Evolutionary conservation across 2,888 invertebrate species (phyloP).

Genomic region (Phyllotreta striolata): DNA sequence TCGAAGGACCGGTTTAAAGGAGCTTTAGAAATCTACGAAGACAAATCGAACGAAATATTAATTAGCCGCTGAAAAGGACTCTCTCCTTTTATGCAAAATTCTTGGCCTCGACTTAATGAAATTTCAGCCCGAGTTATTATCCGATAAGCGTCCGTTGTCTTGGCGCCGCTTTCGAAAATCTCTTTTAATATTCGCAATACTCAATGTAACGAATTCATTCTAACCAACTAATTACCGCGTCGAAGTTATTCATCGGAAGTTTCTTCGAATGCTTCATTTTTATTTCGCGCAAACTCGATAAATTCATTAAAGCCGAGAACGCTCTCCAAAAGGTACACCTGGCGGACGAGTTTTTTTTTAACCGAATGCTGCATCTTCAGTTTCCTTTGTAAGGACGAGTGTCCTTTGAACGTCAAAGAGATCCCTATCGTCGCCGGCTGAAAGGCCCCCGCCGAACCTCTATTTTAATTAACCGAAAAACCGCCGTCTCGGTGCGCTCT

Average conservation of each 20-base stretch:
- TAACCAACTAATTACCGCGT: too few relatives aligned
- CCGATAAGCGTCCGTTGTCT: background rate
- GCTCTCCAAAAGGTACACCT: too few relatives aligned
- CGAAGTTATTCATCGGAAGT: too few relatives aligned
- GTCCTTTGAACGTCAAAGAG: constrained; percentile 22
- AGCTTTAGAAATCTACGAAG: background rate
- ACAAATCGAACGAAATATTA: constrained; percentile 8
- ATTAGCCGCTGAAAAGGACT: constrained; percentile 5
- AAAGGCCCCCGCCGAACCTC: background rate
- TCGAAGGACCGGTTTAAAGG: background rate
- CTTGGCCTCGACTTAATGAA: constrained; percentile 6
- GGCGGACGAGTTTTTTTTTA: background rate
- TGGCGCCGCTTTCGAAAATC: too few relatives aligned
- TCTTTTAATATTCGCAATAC: too few relatives aligned
- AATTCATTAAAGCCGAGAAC: too few relatives aligned
- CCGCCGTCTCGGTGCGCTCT: constrained; percentile 10
- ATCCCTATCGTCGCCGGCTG: constrained; percentile 6
- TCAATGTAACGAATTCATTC: too few relatives aligned
- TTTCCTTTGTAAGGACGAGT: constrained; percentile 18
- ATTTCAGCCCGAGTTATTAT: constrained; percentile 4
- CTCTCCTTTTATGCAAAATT: background rate
- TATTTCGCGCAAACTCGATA: background rate
- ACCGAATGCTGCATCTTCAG: constrained; percentile 14
- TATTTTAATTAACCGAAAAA: constrained; percentile 25
- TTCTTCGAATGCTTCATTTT: background rate